Base-by-base conservation (phyloP, 2,113 vertebrate species). In the Chitala chitala region DNA sequence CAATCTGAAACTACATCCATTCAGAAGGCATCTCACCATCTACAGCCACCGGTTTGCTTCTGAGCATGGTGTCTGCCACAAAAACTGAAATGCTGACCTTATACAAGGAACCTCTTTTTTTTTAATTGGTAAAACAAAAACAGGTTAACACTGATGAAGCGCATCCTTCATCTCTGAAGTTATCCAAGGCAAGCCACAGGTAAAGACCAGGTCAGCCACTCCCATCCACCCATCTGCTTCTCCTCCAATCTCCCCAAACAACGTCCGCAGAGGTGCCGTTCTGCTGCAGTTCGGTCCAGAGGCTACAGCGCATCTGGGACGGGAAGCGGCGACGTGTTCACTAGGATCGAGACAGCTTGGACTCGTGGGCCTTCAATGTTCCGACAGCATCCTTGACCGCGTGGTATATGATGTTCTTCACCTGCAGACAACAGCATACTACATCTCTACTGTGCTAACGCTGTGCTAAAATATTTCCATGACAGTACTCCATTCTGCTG, bases 381-480 rank as follows among this genome's bases (percentile, higher is more conserved):
- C 96, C 96, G 77, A 99, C 95, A 31, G 97, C 95, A 59, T 99
- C 96, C 90, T 99, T 99, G 86, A 99, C 96, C 75, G 97, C 96
- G 3, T 99, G 97, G 90, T 98, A 99, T 84, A 99, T 99, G 88
- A 98, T 98, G 85, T 98, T 99, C 89, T 99, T 99, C 91, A 99
- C 96, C 97, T 98, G 87, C 46, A 81, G 82, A 46, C 59, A 79
- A 51, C 0, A 0, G 44, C 33, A 13, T 1, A 24, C 9, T n/a
- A n/a, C n/a, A n/a, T n/a, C n/a, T n/a, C 36, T 6, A n/a, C 8
- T 6, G 10, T 69, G 2, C 24, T 22, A 51, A 22, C 13, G 5
- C 13, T 5, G 4, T 5, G 6, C 5, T 51, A 12, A 3, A 20
- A 33, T 9, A 5, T n/a, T 50, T 36, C 46, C 66, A 54, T 54